These are phyloP conservation scores for Drosophila bocki DNA, from an alignment of 1,140 invertebrate species.

Conservation along the genomic window DNA sequence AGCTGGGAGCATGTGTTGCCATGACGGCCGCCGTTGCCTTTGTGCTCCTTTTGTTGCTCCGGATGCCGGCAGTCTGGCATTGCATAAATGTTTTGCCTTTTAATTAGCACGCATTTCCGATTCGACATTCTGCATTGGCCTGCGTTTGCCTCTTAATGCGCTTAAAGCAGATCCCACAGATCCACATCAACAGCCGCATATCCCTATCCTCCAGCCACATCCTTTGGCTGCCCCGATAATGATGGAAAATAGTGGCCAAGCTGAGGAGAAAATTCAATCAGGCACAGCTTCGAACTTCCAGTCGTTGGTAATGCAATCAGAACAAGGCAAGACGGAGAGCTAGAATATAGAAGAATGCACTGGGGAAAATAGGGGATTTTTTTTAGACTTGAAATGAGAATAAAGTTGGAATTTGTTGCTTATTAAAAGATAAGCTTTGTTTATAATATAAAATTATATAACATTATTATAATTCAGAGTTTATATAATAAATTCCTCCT, in stretches of 20 bases:
- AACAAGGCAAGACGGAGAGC: constrained; percentile 17
- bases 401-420: neutral
- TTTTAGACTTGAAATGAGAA: neutral
- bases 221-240: constrained; percentile 9
- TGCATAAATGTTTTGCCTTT: constrained; percentile 83
- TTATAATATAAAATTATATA: too few relatives aligned
- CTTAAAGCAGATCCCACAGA: constrained; percentile 56
- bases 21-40: constrained; percentile 70
- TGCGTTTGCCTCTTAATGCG: constrained; percentile 48
- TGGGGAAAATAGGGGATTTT: neutral
- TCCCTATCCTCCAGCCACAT: neutral
- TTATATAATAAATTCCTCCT: neutral
- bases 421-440: neutral
- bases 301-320: constrained; percentile 59
- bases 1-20: constrained; percentile 56
- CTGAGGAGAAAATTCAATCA: constrained; percentile 68
- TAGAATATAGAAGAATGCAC: constrained; percentile 3
- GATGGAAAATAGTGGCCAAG: constrained; percentile 42
- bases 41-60: constrained; percentile 51
- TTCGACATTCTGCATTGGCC: constrained; percentile 29
- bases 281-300: constrained; percentile 33
- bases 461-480: too few relatives aligned
- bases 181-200: neutral
- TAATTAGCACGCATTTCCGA: constrained; percentile 74
- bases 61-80: constrained; percentile 52